A percentile compares a stretch with the other conserved stretches of the same genome.
phyloP scores from a whole-genome alignment of 64 coral and sea anemone species.

The Porites australiensis region DNA sequence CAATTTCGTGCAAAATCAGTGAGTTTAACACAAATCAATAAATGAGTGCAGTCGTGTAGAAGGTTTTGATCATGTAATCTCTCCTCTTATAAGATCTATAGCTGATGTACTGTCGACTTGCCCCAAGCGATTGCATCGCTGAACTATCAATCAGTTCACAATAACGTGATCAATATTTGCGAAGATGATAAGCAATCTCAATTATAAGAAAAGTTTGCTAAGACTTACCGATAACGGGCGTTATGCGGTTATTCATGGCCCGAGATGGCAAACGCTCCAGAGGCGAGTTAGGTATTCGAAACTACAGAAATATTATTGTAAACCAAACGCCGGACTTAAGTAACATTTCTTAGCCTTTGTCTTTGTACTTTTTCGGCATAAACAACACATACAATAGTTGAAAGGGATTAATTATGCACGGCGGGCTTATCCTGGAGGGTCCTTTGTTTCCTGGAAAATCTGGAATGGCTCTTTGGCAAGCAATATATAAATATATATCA shows the following conservation, averaged over 20 bases:
- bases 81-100: no score
- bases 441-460: not conserved
- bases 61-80: no score
- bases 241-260: not conserved
- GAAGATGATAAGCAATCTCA: not conserved
- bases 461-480: not conserved
- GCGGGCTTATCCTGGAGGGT: not conserved
- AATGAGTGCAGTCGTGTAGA: no score
- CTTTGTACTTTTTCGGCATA: not conserved
- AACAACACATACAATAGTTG: not conserved
- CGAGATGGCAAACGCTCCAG: not conserved
- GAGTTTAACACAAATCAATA: no score
- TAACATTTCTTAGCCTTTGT: not conserved
- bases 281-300: not conserved
- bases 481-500: not conserved
- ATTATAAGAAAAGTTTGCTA: not conserved
- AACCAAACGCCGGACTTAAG: not conserved
- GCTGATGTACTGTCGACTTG: no score
- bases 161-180: not conserved
- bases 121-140: no score
- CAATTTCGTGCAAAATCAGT: no score
- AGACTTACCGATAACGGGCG: not conserved
- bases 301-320: not conserved
- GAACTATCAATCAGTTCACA: no score
- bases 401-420: conserved; percentile 9